Evolutionary conservation across 2,797 vertebrate species (phyloP), one percentile per base, ranked within the genome.

Genomic region (Paramormyrops hopkinsi): DNA sequence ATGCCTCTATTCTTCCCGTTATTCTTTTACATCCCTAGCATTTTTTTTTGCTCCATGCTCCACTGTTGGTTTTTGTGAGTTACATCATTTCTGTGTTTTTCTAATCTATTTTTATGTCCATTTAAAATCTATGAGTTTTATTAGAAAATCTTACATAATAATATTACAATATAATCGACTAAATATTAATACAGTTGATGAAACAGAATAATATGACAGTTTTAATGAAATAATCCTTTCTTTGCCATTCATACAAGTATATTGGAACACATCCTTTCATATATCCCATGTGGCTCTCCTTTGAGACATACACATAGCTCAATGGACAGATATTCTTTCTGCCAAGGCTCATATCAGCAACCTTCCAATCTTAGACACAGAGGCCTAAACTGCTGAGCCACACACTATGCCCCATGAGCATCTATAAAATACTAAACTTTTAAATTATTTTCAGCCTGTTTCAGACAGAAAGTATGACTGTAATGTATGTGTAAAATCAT

Each of bases 171-270:
- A 48, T 3, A 22, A 33, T 33, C 1, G 14, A 14, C 2, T 14
- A 29, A 84, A 83, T n/a, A 83, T 73, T n/a, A 69, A 51, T 90
- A 89, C 88, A 90, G 17, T n/a, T 37, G 12, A 73, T 73, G 11
- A 37, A 73, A 73, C 29, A 37, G 25, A 65, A 73, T 69, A 69
- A 69, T 17, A 73, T 73, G 29, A 69, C 1, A 73, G 7, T 25
- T 25, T 73, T 73, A 33, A 69, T 69, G 3, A 69, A 69, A 65
- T 65, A 11, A 69, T 33, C 25, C 62, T 69, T 69, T 69, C 25
- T 69, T 69, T 69, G 62, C 62, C 62, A 69, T 69, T 33, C 11
- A 12, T 12, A 12, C 9, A 69, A 69, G 62, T 69, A 69, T 11
- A 33, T 14, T 33, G 65, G 65, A 69, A 14, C 11, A 4, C 33